Evolutionary conservation across 2,888 invertebrate genomes (phyloP), one percentile per base, ranked within the genome.

Genomic region (Arge pagana): DNA sequence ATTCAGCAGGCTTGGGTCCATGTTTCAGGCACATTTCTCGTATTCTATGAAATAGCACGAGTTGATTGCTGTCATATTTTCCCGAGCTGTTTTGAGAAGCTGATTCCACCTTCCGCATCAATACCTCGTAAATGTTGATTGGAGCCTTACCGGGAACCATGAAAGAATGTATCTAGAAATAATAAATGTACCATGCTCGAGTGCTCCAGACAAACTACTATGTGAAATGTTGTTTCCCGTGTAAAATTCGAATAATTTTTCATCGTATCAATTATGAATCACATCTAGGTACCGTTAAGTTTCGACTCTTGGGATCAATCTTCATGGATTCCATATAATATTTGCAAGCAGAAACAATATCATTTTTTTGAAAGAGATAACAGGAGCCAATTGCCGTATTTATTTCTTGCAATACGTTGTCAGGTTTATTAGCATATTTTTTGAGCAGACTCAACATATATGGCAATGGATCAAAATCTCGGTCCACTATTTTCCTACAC

Each of bases 381-480:
- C 30, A 42, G 11, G 28, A 30, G 18, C 42, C 42, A 8, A 42
- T 30, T 10, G 7, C 24, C 18, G 30, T 28, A 5, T 42, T 42
- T 42, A 42, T 19, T 15, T 18, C 16, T 11, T 30, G 30, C n/a
- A 0, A 1, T 19, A 30, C 2, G 19, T 30, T 1, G 19, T 15
- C n/a, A 5, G 19, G n/a, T 13, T 23, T 24, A 2, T 7, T 0
- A 11, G 28, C 19, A 30, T 42, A 42, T 26, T 28, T 41, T 18
- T 41, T 6, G n/a, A 42, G 19, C 42, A 42, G 11, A 30, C 23
- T 10, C 19, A 42, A 28, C 11, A 42, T 5, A n/a, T 42, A 18
- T 11, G 42, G 42, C 18, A 42, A 28, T 30, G 42, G 42, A 28
- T 42, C 42, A 28, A 28, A 42, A 28, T 42, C 42, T 18, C 18